These are phyloP conservation scores for Apocrypta bakeri DNA, from an alignment of 1,140 invertebrate species.

Conservation along the genomic window DNA sequence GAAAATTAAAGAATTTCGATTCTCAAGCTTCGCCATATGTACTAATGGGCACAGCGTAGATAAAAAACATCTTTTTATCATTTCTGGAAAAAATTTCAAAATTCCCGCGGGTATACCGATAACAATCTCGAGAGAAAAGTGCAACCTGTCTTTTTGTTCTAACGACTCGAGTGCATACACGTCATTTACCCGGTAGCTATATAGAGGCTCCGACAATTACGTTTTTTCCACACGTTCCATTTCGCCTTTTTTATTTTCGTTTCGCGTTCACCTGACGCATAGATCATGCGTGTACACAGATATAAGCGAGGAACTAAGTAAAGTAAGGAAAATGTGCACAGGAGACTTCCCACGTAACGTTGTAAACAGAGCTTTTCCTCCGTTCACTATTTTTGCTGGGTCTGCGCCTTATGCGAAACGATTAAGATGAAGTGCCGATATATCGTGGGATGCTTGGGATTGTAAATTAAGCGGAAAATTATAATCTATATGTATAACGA, in stretches of 20 bases:
- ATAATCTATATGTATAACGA: not conserved
- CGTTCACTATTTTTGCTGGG: conserved; percentile 9
- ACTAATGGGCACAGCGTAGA: too few relatives aligned
- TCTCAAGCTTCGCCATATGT: too few relatives aligned
- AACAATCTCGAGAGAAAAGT: not conserved
- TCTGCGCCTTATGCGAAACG: not conserved
- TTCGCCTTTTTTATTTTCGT: not conserved
- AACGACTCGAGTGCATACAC: too few relatives aligned
- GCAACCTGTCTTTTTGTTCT: not conserved
- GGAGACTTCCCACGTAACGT: conserved; percentile 1
- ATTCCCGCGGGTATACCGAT: not conserved
- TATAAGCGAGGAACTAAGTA: not conserved
- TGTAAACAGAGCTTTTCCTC: not conserved
- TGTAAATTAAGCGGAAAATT: not conserved
- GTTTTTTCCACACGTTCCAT: not conserved
- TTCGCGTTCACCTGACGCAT: not conserved
- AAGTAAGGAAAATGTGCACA: too few relatives aligned
- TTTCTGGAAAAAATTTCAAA: not conserved
- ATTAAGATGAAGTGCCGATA: conserved; percentile 5
- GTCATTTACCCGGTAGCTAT: not conserved
- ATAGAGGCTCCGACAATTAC: not conserved
- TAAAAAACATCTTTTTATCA: too few relatives aligned
- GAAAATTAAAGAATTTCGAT: too few relatives aligned
- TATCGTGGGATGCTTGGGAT: not conserved
- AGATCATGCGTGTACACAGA: not conserved